phyloP scores from a whole-genome alignment of 2,888 invertebrate genomes.

The Caenorhabditis sp. region DNA sequence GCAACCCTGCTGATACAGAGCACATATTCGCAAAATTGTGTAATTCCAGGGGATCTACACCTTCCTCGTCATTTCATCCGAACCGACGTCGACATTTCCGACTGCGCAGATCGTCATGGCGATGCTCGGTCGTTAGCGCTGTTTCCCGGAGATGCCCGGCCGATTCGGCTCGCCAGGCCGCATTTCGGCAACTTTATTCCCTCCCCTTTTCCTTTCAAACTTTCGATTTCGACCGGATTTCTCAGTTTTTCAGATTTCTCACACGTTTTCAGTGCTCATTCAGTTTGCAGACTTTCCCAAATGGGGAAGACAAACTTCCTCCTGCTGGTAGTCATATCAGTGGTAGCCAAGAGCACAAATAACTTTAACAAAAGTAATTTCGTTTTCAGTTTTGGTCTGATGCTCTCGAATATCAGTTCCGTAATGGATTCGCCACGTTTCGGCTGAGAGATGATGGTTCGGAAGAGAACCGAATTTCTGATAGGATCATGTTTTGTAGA shows the following conservation, averaged over 20 bases:
- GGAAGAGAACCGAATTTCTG: not conserved
- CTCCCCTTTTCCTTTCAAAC: not conserved
- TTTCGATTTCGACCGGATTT: not conserved
- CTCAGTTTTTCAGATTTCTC: conserved; percentile 1
- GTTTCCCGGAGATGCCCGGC: conserved; percentile 8
- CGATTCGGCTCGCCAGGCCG: conserved; percentile 18
- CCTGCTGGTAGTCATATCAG: conserved; percentile 20
- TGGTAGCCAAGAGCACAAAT: not conserved
- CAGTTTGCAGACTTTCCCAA: not conserved
- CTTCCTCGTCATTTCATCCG: not conserved
- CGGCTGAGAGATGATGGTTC: conserved; percentile 6
- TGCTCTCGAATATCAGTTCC: conserved; percentile 7
- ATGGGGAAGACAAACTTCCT: conserved; percentile 17
- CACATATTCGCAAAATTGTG: not conserved
- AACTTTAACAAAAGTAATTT: not conserved
- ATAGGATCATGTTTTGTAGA: not conserved
- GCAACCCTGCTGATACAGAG: too few species aligned
- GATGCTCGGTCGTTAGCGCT: conserved; percentile 10
- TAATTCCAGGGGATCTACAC: not conserved
- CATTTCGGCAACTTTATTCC: conserved; percentile 37
- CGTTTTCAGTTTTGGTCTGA: not conserved
- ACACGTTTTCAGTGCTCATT: not conserved
- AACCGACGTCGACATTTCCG: conserved; percentile 1
- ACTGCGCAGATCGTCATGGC: conserved; percentile 15
- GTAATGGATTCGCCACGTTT: conserved; percentile 27